phyloP scores from a whole-genome alignment of 2,797 vertebrate species.

The Pelobates cultripes region DNA sequence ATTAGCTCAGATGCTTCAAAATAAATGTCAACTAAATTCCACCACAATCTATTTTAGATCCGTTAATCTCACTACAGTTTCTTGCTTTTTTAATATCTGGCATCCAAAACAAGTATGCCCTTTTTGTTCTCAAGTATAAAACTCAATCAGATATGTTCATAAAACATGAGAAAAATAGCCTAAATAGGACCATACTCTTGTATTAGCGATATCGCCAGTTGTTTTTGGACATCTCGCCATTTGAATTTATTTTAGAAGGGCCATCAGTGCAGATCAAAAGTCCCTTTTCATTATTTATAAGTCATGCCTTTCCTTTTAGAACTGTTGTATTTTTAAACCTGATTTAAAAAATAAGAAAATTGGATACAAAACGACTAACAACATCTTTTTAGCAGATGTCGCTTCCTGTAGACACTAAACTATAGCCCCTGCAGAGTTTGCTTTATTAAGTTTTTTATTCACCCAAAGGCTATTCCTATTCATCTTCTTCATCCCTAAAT shows the following conservation, averaged over 20 bases:
- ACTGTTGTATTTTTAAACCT: not conserved
- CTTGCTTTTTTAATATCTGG: too few relatives aligned
- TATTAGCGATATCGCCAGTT: too few relatives aligned
- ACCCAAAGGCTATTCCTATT: conserved; percentile 22
- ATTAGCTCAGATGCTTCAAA: too few relatives aligned
- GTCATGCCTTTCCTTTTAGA: not conserved
- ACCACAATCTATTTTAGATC: too few relatives aligned
- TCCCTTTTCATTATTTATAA: not conserved
- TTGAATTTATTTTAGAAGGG: not conserved
- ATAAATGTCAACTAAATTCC: too few relatives aligned
- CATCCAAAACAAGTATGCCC: too few relatives aligned
- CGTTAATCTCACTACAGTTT: too few relatives aligned
- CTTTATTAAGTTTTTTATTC: conserved; percentile 23
- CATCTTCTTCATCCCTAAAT: conserved; percentile 19
- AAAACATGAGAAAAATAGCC: too few relatives aligned
- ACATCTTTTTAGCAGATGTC: conserved; percentile 34
- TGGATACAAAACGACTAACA: not conserved
- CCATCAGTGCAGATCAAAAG: not conserved
- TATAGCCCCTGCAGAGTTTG: not conserved
- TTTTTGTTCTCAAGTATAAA: too few relatives aligned
- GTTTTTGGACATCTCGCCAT: too few relatives aligned
- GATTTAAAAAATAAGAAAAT: not conserved
- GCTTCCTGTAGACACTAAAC: not conserved
- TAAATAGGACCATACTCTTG: too few relatives aligned
- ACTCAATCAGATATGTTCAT: too few relatives aligned